Evolutionary conservation across 1,140 invertebrate genomes (phyloP), one percentile per base, ranked within the genome.

Genomic region (Zophobas morio): DNA sequence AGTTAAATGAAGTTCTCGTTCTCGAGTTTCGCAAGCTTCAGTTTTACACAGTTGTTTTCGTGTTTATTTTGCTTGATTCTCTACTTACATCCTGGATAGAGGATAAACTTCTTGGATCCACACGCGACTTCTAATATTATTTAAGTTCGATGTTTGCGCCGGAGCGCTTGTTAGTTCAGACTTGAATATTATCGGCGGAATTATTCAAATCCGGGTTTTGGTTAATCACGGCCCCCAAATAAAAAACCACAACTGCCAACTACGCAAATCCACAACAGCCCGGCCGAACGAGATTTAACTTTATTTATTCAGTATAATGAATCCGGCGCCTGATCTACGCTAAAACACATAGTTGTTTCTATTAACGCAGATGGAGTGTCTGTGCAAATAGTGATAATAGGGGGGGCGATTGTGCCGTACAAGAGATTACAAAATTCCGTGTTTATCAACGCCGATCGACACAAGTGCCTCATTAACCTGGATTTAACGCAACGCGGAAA

Each of bases 221-320:
- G 60, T 66, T 66, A 39, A 42, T 66, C 40, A 42, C 42, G n/a
- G 60, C 37, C 37, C 2, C 2, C n/a, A 37, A 37, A 20, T 20
- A 20, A 66, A 66, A 66, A 66, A 66, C 32, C 39, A 66, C 37
- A 8, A 33, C 60, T 63, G 42, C 37, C 56, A 66, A 66, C 60
- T 66, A 66, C 42, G 60, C 39, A 66, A 66, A 66, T 66, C 39
- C 60, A 66, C 39, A 66, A n/a, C 37, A 39, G 6, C 40, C 5
- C 40, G 60, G 60, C 37, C 60, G 42, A 66, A 66, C 42, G 60
- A 66, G 60, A 66, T 66, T 66, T 66, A 66, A 66, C 60, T 66
- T 66, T 66, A 66, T 66, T 66, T 66, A 66, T 66, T 66, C 39
- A 66, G 60, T 66, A 66, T 66, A 66, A 66, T 66, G 60, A 66